Base-by-base conservation (phyloP, 1,140 invertebrate genomes). In the Steinernema feltiae region DNA sequence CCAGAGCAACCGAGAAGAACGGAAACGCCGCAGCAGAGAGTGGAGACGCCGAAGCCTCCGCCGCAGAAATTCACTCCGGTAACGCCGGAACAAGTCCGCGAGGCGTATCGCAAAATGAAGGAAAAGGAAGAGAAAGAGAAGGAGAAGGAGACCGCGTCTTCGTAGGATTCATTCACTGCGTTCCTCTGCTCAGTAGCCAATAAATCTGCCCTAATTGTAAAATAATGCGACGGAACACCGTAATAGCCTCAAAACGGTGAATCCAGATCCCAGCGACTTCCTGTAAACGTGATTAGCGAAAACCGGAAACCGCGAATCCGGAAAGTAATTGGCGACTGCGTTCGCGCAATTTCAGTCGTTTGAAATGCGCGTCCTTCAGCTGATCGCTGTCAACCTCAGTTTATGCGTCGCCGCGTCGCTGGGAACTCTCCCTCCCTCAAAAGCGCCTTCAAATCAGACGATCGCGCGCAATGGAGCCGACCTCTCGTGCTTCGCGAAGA, bases 401-500 rank as follows among this genome's bases (percentile, higher is more conserved):
- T 18, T 41, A 7, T 41, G 7, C 35, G 7, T 41, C 35, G 7
- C 7, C 35, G 7, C 35, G 7, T 41, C 35, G 7, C 18, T 41
- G 35, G 35, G 35, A 18, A 7, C 35, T 18, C 7, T 41, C 35
- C 7, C 35, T 18, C 18, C 35, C 35, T 18, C 35, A 7, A 41
- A 41, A 41, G 7, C 35, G 7, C 7, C 35, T 18, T 7, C 35
- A 18, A 18, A 7, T 18, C 35, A 41, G 35, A 18, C 18, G 7
- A 18, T 18, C 35, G 35, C 7, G 18, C 35, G 35, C 7, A 41
- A 41, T 18, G 35, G 7, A 7, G 35, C 35, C 18, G 35, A 7
- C 35, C 35, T 41, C 35, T 41, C 53, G 24, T 79, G 76, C 31
- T 77, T 77, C 31, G 78, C 70, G 7, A 77, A 77, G 46, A 80